phyloP scores from a whole-genome alignment of 92 coral and sea anemone species.

The Montipora capitata region DNA sequence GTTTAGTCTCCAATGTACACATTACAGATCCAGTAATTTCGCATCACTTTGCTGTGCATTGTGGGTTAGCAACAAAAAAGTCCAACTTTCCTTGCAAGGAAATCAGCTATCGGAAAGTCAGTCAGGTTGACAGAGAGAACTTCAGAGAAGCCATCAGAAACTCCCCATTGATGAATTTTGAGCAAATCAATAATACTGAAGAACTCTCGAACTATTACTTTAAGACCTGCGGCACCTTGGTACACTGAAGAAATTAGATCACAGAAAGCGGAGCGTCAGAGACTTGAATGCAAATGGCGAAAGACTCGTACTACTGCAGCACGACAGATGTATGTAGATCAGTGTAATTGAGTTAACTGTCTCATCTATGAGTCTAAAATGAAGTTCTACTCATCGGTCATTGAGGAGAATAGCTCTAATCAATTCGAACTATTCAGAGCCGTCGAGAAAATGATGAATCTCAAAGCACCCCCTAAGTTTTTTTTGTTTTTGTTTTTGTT shows the following conservation, averaged over 20 bases:
- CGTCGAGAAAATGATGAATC: conserved; percentile 45
- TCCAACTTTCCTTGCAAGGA: not conserved
- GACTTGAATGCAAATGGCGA: not conserved
- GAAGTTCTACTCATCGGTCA: conserved; percentile 40
- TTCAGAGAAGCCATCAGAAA: too few species aligned
- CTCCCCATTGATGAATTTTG: too few species aligned
- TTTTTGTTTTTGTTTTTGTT: too few species aligned
- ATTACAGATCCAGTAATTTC: too few species aligned
- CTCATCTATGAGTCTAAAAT: conserved; percentile 41
- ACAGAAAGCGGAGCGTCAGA: not conserved
- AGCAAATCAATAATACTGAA: too few species aligned
- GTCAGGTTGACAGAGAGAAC: too few species aligned
- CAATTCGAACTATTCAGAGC: conserved; percentile 50
- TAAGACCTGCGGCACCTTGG: too few species aligned
- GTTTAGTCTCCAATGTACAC: too few species aligned
- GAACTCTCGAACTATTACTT: not conserved
- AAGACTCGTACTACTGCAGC: not conserved
- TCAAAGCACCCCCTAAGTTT: conserved; percentile 21
- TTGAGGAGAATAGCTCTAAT: conserved; percentile 47
- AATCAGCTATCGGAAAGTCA: not conserved
- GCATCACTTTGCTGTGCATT: too few species aligned
- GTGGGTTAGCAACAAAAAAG: not conserved
- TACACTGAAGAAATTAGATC: too few species aligned
- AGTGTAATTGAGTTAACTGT: conserved; percentile 20
- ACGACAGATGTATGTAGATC: not conserved